Evolutionary conservation across 2,888 invertebrate genomes (phyloP).

Genomic region (Allophyes oxyacanthae): DNA sequence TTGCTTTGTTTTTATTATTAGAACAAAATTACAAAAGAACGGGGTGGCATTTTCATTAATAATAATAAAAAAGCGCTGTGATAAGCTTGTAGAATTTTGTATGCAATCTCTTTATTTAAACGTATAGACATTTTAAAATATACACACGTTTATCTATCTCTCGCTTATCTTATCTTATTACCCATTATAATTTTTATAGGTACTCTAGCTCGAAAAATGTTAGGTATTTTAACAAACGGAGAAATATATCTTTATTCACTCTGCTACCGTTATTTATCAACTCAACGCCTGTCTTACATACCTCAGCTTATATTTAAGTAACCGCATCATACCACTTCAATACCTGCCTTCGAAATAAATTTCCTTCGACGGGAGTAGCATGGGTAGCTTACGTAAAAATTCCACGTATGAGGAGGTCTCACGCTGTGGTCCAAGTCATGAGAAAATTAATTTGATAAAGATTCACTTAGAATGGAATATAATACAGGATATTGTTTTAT

Average conservation of each 20-base stretch:
- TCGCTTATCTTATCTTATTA: too few relatives aligned
- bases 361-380: constrained; percentile 73
- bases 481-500: too few relatives aligned
- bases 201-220: too few relatives aligned
- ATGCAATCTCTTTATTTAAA: constrained; percentile 27
- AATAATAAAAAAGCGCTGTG: constrained; percentile 53
- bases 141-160: too few relatives aligned
- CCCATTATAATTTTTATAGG: too few relatives aligned
- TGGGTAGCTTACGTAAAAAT: constrained; percentile 82
- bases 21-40: constrained; percentile 52
- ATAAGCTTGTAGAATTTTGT: constrained; percentile 40
- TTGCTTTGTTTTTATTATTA: constrained; percentile 56
- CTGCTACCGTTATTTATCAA: constrained; percentile 28
- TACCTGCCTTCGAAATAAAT: constrained; percentile 79
- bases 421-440: constrained; percentile 52
- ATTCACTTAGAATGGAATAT: too few relatives aligned
- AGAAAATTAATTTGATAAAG: constrained; percentile 11
- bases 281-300: constrained; percentile 21
- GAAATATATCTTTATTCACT: constrained; percentile 6
- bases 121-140: background rate
- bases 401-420: constrained; percentile 82
- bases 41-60: constrained; percentile 55
- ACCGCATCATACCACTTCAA: constrained; percentile 71
- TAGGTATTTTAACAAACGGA: too few relatives aligned
- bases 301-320: constrained; percentile 39